phyloP scores from a whole-genome alignment of 2,888 invertebrate species.

The Drosophila flavopinicola region DNA sequence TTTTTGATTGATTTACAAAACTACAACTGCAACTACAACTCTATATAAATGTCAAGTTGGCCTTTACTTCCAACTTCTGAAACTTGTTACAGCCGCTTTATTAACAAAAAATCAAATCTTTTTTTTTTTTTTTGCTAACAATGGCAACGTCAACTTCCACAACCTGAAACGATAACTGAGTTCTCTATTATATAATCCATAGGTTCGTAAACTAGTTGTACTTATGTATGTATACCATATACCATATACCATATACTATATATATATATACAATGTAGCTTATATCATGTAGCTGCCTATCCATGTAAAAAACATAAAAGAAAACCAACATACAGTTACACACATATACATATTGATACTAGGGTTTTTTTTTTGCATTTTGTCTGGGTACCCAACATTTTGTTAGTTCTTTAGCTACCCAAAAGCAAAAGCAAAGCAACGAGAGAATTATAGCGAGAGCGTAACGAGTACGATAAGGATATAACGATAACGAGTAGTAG shows the following conservation, averaged over 20 bases:
- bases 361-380: conserved; percentile 23
- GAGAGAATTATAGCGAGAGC: conserved; percentile 26
- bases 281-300: conserved; percentile 15
- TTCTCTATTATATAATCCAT: conserved; percentile 54
- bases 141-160: conserved; percentile 43
- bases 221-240: conserved; percentile 35
- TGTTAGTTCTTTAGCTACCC: conserved; percentile 30
- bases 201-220: conserved; percentile 48
- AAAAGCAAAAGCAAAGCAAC: conserved; percentile 29
- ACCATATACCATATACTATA: conserved; percentile 9
- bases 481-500: conserved; percentile 2
- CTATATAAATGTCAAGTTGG: conserved; percentile 30
- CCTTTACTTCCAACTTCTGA: conserved; percentile 21
- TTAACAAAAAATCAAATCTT: conserved; percentile 46
- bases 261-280: conserved; percentile 10
- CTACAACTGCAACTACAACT: conserved; percentile 9
- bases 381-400: conserved; percentile 24
- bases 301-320: conserved; percentile 15
- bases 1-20: conserved; percentile 67
- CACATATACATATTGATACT: conserved; percentile 20
- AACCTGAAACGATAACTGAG: conserved; percentile 51
- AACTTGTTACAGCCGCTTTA: conserved; percentile 55
- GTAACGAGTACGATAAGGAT: conserved; percentile 24
- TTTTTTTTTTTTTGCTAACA: conserved; percentile 26
- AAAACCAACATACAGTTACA: conserved; percentile 5